These are phyloP conservation scores for Hyposmocoma kahamanoa DNA, from an alignment of 1,140 invertebrate genomes.

Conservation along the genomic window DNA sequence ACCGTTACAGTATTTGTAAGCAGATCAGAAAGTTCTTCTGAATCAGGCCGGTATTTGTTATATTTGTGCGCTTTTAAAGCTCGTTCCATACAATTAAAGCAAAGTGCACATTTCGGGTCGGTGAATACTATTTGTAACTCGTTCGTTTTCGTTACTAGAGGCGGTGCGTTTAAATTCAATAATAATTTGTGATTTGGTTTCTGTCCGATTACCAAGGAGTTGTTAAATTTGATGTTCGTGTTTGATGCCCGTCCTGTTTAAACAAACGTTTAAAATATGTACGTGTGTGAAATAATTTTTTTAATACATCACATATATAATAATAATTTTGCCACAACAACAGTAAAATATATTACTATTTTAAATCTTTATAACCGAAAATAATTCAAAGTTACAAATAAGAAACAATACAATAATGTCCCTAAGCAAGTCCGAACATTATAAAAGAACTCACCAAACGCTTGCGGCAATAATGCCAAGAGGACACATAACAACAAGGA, in stretches of 20 bases:
- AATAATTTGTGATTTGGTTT: conserved; percentile 22
- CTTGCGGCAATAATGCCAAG: conserved; percentile 37
- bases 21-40: conserved; percentile 24
- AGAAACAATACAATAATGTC: too few relatives aligned
- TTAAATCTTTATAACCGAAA: too few relatives aligned
- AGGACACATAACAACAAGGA: conserved; percentile 46
- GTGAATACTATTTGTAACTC: conserved; percentile 33
- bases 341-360: too few relatives aligned
- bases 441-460: conserved; percentile 38
- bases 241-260: too few relatives aligned
- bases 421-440: too few relatives aligned
- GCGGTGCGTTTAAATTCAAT: conserved; percentile 20
- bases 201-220: conserved; percentile 14
- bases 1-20: conserved; percentile 2
- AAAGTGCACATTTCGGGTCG: conserved; percentile 29
- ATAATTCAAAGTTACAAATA: too few relatives aligned
- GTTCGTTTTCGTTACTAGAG: conserved; percentile 17
- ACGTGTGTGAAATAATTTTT: too few relatives aligned
- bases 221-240: conserved; percentile 14
- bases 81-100: conserved; percentile 39
- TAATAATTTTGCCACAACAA: too few relatives aligned
- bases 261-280: too few relatives aligned
- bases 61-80: conserved; percentile 35
- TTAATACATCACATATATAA: too few relatives aligned
- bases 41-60: conserved; percentile 13